phyloP scores from a whole-genome alignment of 2,888 invertebrate species.

The Biston betularia region DNA sequence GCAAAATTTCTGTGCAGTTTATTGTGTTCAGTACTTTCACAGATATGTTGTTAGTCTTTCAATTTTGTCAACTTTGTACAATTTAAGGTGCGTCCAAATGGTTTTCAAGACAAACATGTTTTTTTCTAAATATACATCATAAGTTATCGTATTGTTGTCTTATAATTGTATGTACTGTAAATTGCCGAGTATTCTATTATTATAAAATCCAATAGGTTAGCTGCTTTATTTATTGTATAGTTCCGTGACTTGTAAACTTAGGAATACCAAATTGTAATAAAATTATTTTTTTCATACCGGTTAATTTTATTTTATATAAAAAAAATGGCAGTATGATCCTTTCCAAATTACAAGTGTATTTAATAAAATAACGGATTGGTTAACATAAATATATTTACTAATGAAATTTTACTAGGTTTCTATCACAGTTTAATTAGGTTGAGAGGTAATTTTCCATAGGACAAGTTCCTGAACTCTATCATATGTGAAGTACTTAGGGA shows the following conservation, averaged over 20 bases:
- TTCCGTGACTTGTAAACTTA: constrained; percentile 45
- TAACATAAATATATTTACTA: constrained; percentile 44
- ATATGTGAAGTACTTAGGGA: constrained; percentile 93
- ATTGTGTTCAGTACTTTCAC: background rate
- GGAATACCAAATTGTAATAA: constrained; percentile 57
- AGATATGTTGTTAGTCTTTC: constrained; percentile 1
- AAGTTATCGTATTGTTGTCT: constrained; percentile 19
- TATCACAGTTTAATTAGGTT: constrained; percentile 62
- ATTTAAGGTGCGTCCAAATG: constrained; percentile 5
- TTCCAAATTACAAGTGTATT: background rate
- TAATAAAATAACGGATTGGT: constrained; percentile 24
- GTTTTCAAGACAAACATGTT: constrained; percentile 22
- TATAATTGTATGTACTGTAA: constrained; percentile 34
- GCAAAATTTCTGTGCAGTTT: background rate
- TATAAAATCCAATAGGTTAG: constrained; percentile 37
- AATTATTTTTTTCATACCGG: constrained; percentile 39
- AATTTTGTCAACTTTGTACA: constrained; percentile 3
- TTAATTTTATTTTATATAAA: constrained; percentile 1
- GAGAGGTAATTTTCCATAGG: constrained; percentile 88
- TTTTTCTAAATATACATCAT: constrained; percentile 12
- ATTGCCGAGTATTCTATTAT: constrained; percentile 38
- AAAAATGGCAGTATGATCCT: background rate
- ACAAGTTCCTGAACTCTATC: constrained; percentile 92
- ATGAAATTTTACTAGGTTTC: constrained; percentile 48
- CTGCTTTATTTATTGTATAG: constrained; percentile 34